These are phyloP conservation scores for Tenthredo scrophulariae DNA, from an alignment of 2,888 invertebrate genomes.

Conservation along the genomic window DNA sequence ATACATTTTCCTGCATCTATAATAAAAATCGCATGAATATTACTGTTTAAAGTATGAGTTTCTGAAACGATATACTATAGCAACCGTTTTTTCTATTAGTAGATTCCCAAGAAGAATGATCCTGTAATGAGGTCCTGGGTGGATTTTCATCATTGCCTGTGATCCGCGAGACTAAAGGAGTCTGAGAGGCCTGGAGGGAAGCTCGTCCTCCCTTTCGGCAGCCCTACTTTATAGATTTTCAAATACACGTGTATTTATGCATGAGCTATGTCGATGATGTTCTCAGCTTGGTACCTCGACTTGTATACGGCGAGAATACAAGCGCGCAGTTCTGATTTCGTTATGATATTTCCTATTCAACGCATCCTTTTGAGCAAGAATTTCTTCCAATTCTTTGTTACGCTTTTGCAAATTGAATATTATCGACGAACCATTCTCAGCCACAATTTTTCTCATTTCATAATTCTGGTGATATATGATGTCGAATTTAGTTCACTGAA, in stretches of 20 bases:
- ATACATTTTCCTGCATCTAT: background rate
- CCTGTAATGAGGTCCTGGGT: background rate
- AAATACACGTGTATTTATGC: background rate
- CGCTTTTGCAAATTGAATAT: conserved; percentile 57
- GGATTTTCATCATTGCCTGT: background rate
- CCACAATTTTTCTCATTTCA: conserved; percentile 54
- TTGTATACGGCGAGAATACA: background rate
- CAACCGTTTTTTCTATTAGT: background rate
- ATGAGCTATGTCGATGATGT: background rate
- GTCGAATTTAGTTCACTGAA: background rate
- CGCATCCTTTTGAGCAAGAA: conserved; percentile 45
- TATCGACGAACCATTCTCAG: conserved; percentile 52
- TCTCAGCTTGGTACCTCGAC: background rate
- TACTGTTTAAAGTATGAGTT: background rate
- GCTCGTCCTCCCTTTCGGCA: background rate
- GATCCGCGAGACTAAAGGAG: background rate
- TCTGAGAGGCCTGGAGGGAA: background rate
- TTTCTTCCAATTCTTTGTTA: conserved; percentile 58
- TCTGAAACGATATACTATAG: background rate
- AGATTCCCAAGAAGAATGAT: background rate
- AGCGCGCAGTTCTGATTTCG: conserved; percentile 6
- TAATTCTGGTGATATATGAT: conserved; percentile 31
- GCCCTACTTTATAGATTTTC: background rate
- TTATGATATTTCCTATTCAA: conserved; percentile 54
- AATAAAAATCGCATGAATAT: background rate